Conservation (phyloP, 1,140 invertebrate genomes). For the Akabosia matsudoensis region DNA sequence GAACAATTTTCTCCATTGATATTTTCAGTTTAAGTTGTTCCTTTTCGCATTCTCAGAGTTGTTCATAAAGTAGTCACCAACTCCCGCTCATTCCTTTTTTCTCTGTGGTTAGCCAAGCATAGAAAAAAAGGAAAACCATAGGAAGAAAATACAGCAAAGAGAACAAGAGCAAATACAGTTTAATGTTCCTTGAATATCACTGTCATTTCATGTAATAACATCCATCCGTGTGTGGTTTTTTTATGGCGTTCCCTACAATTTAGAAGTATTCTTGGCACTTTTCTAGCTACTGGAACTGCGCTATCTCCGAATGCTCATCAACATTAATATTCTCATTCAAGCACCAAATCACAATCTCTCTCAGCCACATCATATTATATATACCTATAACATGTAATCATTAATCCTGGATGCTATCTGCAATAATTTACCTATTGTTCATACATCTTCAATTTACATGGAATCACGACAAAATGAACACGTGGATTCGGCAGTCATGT, state of each 20-base stretch:
- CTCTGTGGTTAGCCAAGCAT: slow-evolving; percentile 11
- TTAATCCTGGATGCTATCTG: no score
- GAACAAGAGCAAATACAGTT: slow-evolving; percentile 18
- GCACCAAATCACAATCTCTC: not conserved
- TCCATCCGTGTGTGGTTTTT: slow-evolving; percentile 6
- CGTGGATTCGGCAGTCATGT: no score
- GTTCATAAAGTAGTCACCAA: not conserved
- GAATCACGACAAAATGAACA: no score
- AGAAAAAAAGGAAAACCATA: not conserved
- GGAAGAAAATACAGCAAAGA: not conserved
- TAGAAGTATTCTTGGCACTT: not conserved
- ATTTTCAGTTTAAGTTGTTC: not conserved
- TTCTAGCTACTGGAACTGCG: not conserved
- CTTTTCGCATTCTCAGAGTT: not conserved
- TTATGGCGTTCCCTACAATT: not conserved
- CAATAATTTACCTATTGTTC: no score
- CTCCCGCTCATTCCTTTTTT: not conserved
- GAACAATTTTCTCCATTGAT: not conserved
- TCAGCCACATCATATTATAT: no score
- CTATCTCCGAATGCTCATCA: no score
- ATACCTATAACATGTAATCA: no score
- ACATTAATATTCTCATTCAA: not conserved
- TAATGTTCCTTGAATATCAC: slow-evolving; percentile 25
- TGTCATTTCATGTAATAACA: slow-evolving; percentile 21
- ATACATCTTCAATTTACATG: no score